Base-by-base conservation (phyloP, 1,140 invertebrate species). In the Planococcus citri region DNA sequence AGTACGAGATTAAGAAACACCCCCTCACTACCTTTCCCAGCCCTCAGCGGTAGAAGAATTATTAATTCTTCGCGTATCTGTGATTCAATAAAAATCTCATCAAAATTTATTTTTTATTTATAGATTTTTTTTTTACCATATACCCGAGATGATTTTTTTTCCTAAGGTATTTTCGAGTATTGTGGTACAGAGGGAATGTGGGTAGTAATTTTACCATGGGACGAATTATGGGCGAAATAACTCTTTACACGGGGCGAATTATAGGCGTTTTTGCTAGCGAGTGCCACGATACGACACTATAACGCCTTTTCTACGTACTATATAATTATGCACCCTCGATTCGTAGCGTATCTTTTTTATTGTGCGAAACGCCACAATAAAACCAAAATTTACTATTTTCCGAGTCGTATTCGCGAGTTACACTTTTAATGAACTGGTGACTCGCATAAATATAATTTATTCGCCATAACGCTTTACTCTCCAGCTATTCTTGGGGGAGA, bases 61-160 rank as follows among this genome's bases (percentile, higher is more conserved):
- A 51, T 9, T 51, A 51, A 51, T 51, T 51, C 41, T 4, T 51
- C 17, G 6, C 12, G 12, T 33, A 33, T 33, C 29, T 33, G 41
- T 51, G 41, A 51, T 51, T 51, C n/a, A 51, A 51, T 51, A 51
- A 51, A 51, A 51, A 51, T 51, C 41, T 51, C 41, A 51, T 51
- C 41, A 17, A 51, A 51, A 51, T 51, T 51, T 51, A 51, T 51
- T 20, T n/a, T 51, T 17, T 51, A 51, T 51, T 51, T 51, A 51
- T 51, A 51, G 41, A 51, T 51, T 9, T 51, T 51, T n/a, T 51
- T 20, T n/a, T 6, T 17, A 17, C 6, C 41, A 2, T 9, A 17
- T n/a, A 17, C n/a, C 17, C 17, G 17, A n/a, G n/a, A 51, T 51
- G 41, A 51, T 9, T 51, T 51, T 51, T 51, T 51, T 17, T 51